A percentile compares a stretch with the other conserved stretches of the same genome.
Conservation (phyloP, 2,888 invertebrate genomes). For the Rugalucina vietnamica region DNA sequence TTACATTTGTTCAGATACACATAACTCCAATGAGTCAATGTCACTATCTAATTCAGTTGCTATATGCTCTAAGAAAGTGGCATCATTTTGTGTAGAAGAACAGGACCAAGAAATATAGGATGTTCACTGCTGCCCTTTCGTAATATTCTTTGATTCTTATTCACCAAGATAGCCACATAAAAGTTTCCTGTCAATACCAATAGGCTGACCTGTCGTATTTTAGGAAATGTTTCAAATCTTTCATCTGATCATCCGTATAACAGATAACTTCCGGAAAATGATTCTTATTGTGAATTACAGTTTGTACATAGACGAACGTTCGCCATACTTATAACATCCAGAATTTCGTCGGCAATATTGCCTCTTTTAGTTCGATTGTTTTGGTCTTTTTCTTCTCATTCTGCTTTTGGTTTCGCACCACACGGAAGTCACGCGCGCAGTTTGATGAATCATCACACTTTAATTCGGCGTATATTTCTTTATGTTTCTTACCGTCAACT, state of each 20-base stretch:
- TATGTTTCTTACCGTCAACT: not conserved
- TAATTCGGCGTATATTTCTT: constrained; percentile 11
- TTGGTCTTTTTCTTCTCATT: not conserved
- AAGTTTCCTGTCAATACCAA: not conserved
- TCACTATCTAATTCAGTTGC: constrained; percentile 14
- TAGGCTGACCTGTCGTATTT: not conserved
- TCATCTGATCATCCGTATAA: not conserved
- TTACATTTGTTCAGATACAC: constrained; percentile 23
- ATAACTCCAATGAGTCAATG: constrained; percentile 7
- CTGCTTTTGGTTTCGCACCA: constrained; percentile 18
- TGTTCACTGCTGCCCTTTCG: constrained; percentile 15
- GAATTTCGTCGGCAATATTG: not conserved
- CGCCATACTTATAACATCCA: too few relatives aligned
- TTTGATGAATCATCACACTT: constrained; percentile 16
- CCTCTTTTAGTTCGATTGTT: not conserved
- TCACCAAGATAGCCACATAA: constrained; percentile 17
- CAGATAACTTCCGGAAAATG: not conserved
- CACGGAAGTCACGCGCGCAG: constrained; percentile 18
- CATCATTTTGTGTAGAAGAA: constrained; percentile 38
- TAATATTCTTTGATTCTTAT: constrained; percentile 25
- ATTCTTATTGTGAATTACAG: not conserved
- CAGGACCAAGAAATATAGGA: constrained; percentile 38
- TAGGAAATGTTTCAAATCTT: not conserved
- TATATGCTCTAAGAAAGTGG: constrained; percentile 22
- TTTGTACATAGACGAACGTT: not conserved